Evolutionary conservation across 2,113 vertebrate genomes (phyloP).

Genomic region (Oostethus manadensis): DNA sequence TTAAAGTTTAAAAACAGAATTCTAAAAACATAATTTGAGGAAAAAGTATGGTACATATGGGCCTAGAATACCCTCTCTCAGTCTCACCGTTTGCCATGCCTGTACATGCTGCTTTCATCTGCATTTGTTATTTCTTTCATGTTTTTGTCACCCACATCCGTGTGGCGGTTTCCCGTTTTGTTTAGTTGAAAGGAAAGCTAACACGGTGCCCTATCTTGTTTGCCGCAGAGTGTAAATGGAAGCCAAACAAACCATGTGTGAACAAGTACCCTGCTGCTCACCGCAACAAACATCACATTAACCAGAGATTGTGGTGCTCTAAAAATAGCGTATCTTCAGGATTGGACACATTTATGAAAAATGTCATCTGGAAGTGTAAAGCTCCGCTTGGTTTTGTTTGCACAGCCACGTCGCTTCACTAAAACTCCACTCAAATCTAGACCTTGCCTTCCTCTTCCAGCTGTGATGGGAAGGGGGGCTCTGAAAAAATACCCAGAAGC

Average conservation of each 20-base stretch:
- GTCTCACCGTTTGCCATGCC: no score
- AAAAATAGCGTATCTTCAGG: slow-evolving; percentile 17
- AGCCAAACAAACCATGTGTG: slow-evolving; percentile 58
- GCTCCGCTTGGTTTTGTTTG: neutral
- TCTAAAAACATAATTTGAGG: no score
- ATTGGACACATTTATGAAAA: neutral
- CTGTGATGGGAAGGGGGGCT: slow-evolving; percentile 22
- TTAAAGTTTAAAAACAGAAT: no score
- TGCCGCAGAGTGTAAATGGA: slow-evolving; percentile 59
- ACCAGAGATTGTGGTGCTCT: slow-evolving; percentile 35
- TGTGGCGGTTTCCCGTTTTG: slow-evolving; percentile 32
- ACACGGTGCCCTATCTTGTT: slow-evolving; percentile 50
- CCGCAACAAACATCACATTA: slow-evolving; percentile 34
- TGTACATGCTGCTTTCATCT: neutral
- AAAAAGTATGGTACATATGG: no score
- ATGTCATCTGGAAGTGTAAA: neutral
- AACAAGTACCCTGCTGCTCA: slow-evolving; percentile 47
- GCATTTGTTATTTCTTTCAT: slow-evolving; percentile 20
- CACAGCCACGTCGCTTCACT: neutral
- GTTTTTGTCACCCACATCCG: slow-evolving; percentile 14
- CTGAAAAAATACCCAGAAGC: slow-evolving; percentile 14
- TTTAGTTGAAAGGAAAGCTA: slow-evolving; percentile 41
- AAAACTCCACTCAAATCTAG: neutral
- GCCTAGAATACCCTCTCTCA: neutral
- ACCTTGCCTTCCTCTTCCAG: slow-evolving; percentile 10